Evolutionary conservation across 1,140 invertebrate genomes (phyloP), one percentile per base, ranked within the genome.

Genomic region (Aphelinus certus): DNA sequence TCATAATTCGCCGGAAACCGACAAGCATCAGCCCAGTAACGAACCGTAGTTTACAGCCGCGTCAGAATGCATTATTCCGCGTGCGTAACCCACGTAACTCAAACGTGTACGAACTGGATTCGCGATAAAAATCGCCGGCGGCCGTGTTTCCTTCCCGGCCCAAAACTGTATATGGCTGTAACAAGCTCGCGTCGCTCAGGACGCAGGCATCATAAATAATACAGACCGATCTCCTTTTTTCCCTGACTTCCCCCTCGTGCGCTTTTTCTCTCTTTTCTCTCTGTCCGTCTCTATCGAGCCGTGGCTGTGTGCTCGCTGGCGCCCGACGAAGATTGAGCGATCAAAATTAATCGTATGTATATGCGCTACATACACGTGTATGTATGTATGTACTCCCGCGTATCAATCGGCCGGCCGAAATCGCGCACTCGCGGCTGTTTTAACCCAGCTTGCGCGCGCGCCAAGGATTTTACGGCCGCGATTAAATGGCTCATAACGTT

Each of bases 101-200:
- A 43, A n/a, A 5, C 10, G 57, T 6, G 57, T 9, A 58, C 57
- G 57, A 62, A 63, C 3, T 53, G 62, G 55, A 67, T 51, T 76
- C 61, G 26, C 56, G 48, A 71, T 76, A 71, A 60, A 57, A 71
- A 75, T 71, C 53, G 62, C 55, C 9, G 9, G 74, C 51, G 61
- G 43, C 61, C 69, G 42, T 71, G 48, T 76, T 76, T 71, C 57
- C 51, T 76, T 72, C 69, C 56, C 61, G 61, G 51, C 1, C 45
- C 2, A n/a, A 49, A 26, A 26, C 26, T 26, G 26, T 26, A 26
- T 26, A 26, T 26, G 26, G 26, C 26, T 26, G 46, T 69, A 69
- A 60, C 45, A 69, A 55, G 60, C 43, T 26, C 26, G 51, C 60
- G 7, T 10, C n/a, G 64, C 10, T 67, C 64, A 73, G 66, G 64